A percentile compares a stretch with the other conserved stretches of the same genome.
phyloP scores from a whole-genome alignment of 2,888 invertebrate genomes.

The Ypsolopha scabrella region DNA sequence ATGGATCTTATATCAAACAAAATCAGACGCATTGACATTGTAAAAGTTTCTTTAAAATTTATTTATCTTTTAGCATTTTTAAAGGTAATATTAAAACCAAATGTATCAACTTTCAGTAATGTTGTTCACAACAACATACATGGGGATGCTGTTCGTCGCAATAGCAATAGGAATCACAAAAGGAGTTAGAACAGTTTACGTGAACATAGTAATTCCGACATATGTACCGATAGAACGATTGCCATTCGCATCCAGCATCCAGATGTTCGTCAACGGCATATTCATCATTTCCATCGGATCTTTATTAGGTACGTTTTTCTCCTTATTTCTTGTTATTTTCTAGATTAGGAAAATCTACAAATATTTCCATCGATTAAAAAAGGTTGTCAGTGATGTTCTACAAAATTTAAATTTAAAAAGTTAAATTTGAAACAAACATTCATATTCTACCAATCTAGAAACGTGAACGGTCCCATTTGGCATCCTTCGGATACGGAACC shows the following conservation, averaged over 20 bases:
- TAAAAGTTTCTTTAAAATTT: no score
- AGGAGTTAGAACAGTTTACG: constrained; percentile 77
- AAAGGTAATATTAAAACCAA: not conserved
- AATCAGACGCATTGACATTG: not conserved
- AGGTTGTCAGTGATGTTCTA: no score
- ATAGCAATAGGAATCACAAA: constrained; percentile 74
- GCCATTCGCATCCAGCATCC: constrained; percentile 77
- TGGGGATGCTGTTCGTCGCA: constrained; percentile 61
- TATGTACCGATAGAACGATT: constrained; percentile 76
- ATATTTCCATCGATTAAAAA: no score
- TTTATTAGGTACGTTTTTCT: constrained; percentile 64
- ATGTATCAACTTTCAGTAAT: constrained; percentile 42
- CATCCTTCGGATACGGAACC: no score
- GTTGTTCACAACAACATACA: constrained; percentile 51
- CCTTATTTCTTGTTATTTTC: no score
- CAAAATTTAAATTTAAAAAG: no score
- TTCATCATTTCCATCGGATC: constrained; percentile 73
- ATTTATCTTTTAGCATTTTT: no score
- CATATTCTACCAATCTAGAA: no score
- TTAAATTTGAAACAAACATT: no score
- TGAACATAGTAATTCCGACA: constrained; percentile 75
- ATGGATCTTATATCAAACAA: not conserved
- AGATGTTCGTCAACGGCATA: constrained; percentile 77
- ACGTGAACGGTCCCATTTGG: no score
- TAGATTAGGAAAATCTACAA: no score